Percentiles rank a stretch among this genome's conserved stretches.
phyloP scores from a whole-genome alignment of 2,113 vertebrate species.

The Sinocyclocheilus anophthalmus region DNA sequence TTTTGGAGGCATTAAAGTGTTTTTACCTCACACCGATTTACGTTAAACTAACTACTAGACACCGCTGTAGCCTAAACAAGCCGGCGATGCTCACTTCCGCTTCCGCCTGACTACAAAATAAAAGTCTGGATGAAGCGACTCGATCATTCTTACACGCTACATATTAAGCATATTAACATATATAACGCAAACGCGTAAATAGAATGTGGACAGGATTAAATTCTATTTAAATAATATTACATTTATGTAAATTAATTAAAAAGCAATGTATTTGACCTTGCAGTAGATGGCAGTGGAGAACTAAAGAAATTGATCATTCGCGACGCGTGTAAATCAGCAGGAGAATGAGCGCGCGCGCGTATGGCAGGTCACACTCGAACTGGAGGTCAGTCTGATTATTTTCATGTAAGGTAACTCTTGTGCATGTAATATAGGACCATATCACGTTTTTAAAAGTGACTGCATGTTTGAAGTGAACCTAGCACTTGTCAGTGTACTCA shows the following conservation, averaged over 20 bases:
- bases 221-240: background rate
- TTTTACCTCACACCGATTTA: background rate
- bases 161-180: background rate
- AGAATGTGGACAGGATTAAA: background rate
- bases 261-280: background rate
- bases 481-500: no score
- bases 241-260: background rate
- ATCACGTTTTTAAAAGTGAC: no score
- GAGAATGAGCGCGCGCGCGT: background rate
- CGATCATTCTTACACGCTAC: no score
- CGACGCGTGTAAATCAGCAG: background rate
- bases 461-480: no score
- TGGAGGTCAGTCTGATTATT: conserved; percentile 17
- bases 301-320: no score
- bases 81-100: background rate
- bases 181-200: background rate
- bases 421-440: no score
- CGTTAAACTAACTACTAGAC: background rate
- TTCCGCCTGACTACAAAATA: conserved; percentile 42
- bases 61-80: background rate
- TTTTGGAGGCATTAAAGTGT: conserved; percentile 33
- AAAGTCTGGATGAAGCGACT: background rate
- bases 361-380: conserved; percentile 22
- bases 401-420: no score
- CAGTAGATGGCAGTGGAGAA: conserved; percentile 20